These are phyloP conservation scores for Sebastes aleutianus DNA, from an alignment of 2,797 vertebrate genomes.

Conservation along the genomic window DNA sequence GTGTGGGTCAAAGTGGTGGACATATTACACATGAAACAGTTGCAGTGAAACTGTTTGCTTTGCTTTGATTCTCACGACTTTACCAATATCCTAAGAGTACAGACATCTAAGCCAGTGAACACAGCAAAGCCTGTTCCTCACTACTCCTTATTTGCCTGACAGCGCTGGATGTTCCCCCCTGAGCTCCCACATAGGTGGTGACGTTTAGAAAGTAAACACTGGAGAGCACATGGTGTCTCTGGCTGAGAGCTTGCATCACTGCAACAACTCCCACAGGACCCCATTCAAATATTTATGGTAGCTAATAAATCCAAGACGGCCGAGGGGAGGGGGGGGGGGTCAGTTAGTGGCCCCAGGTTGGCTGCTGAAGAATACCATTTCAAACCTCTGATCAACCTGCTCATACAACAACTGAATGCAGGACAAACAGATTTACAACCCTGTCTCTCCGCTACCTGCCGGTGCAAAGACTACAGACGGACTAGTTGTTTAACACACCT, in stretches of 20 bases:
- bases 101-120: background rate
- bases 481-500: background rate
- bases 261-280: conserved; percentile 55
- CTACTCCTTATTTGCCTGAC: background rate
- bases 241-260: conserved; percentile 39
- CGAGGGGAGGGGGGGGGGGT: background rate
- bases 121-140: background rate
- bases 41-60: background rate
- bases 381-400: conserved; percentile 22
- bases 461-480: background rate
- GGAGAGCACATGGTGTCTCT: conserved; percentile 38
- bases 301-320: conserved; percentile 58
- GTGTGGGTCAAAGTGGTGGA: too few relatives aligned
- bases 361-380: conserved; percentile 26
- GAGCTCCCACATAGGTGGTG: conserved; percentile 37
- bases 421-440: conserved; percentile 16
- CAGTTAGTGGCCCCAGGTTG: conserved; percentile 15
- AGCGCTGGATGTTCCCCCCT: background rate
- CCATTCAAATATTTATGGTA: conserved; percentile 65
- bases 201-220: conserved; percentile 67
- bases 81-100: background rate
- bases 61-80: background rate
- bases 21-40: background rate
- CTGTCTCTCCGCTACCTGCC: background rate
- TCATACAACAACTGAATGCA: background rate